Evolutionary conservation across 2,888 invertebrate species (phyloP), one percentile per base, ranked within the genome.

Genomic region (Amblyteles armatorius): DNA sequence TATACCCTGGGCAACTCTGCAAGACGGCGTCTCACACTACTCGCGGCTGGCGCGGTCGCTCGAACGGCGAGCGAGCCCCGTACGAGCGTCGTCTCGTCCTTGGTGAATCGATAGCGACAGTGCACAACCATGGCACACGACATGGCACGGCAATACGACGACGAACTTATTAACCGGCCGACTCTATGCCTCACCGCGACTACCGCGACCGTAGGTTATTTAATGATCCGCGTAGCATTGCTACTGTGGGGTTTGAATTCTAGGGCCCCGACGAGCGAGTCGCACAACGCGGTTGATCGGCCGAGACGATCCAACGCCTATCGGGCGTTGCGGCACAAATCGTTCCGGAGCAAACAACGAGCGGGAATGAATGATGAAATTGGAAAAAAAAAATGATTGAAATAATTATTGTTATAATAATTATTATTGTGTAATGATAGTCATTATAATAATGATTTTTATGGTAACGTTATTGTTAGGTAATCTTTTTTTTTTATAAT

Each of bases 91-190:
- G 79, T 52, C 76, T 79, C 78, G 84, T 84, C 85, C 82, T 87
- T 84, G 84, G 82, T 73, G 16, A 85, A 87, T 87, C 87, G 84
- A 87, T 87, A 82, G 79, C 77, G 13, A 71, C 68, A 57, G 60
- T 48, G 44, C 26, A 48, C 71, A 74, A 74, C 65, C 67, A 67
- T 68, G 68, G 48, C 72, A 40, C 57, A 50, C 33, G 48, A 29
- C 22, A 57, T 40, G 71, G 65, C 44, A 65, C 33, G 55, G 65
- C 65, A 68, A 76, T 52, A 67, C 52, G 67, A 40, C 69, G 79
- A 36, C 44, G 55, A 87, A 83, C 57, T 84, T 83, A 84, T 79
- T 81, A 80, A 44, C 69, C 80, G 57, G n/a, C 50, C 55, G 65
- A 33, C 26, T 57, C 65, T 9, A 52, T 48, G 55, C 63, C 29